Conservation (phyloP, 2,888 invertebrate genomes). For the Pediacus dermestoides region DNA sequence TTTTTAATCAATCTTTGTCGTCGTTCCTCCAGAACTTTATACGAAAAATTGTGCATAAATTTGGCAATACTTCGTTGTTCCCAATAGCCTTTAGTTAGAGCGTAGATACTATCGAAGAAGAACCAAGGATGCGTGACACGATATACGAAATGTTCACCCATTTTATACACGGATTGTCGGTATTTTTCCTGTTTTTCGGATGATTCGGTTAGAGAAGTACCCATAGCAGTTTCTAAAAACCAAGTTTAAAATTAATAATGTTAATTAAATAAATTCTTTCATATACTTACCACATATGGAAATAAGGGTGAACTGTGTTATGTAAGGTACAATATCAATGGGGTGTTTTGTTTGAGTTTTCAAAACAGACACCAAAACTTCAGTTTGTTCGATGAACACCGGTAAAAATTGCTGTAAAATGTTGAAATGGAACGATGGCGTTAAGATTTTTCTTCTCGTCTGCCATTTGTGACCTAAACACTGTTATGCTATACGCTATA, state of each 20-base stretch:
- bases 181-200: conserved; percentile 7
- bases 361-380: conserved; percentile 18
- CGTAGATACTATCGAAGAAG: conserved; percentile 7
- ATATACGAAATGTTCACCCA: conserved; percentile 9
- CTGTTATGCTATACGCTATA: not conserved
- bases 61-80: conserved; percentile 4
- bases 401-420: conserved; percentile 26
- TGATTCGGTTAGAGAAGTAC: conserved; percentile 8
- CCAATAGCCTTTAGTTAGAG: conserved; percentile 8
- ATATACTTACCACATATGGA: conserved; percentile 17
- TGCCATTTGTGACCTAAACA: conserved; percentile 27
- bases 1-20: not conserved
- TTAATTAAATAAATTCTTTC: not conserved
- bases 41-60: conserved; percentile 19
- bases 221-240: conserved; percentile 18
- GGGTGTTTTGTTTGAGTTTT: conserved; percentile 13
- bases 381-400: conserved; percentile 27
- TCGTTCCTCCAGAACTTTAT: conserved; percentile 19
- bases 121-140: conserved; percentile 12
- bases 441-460: conserved; percentile 25
- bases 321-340: conserved; percentile 13
- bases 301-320: conserved; percentile 14
- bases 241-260: not conserved
- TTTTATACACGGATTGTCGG: conserved; percentile 10
- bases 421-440: conserved; percentile 30